Evolutionary conservation across 2,888 invertebrate genomes (phyloP), one percentile per base, ranked within the genome.

Genomic region (Stenodera caucasica): DNA sequence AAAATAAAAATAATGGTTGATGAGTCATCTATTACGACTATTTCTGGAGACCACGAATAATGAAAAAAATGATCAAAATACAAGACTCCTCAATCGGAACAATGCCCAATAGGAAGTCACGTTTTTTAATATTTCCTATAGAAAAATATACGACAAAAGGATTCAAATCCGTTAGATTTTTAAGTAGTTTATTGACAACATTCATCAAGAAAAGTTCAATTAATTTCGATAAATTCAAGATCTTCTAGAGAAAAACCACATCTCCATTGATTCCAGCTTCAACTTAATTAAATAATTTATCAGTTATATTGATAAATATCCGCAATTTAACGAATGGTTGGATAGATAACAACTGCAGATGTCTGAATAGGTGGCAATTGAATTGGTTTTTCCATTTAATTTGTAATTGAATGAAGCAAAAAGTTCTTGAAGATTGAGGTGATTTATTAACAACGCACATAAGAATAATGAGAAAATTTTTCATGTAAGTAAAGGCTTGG

Each of bases 51-150:
- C 18, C 11, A 45, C 8, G 21, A 45, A 21, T 21, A 12, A 21
- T 45, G 11, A 21, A 45, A 45, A 45, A 21, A 32, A 18, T 18
- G 15, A 45, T 45, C 21, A 52, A 52, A 52, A 12, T 32, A 52
- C 29, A 52, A 52, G 30, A 32, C 32, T 18, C 52, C 9, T 33
- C 52, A 12, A 52, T 33, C 14, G 30, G 33, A 52, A 52, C 52
- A 52, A 52, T 52, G 33, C 52, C 29, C 15, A 30, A 21, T n/a
- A 52, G 52, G 52, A 52, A 52, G 52, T 52, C 52, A 52, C 52
- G 52, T 52, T 18, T 8, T 26, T 32, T 30, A 15, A 52, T 52
- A 52, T 52, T 52, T 52, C 52, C 52, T 52, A 52, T 33, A 18
- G 4, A 52, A 29, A 52, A 52, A 30, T 29, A 14, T 21, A 29